Percentiles rank a stretch among this genome's conserved stretches.
Conservation (phyloP, 2,888 invertebrate species). For the Blastobasis lacticolella region DNA sequence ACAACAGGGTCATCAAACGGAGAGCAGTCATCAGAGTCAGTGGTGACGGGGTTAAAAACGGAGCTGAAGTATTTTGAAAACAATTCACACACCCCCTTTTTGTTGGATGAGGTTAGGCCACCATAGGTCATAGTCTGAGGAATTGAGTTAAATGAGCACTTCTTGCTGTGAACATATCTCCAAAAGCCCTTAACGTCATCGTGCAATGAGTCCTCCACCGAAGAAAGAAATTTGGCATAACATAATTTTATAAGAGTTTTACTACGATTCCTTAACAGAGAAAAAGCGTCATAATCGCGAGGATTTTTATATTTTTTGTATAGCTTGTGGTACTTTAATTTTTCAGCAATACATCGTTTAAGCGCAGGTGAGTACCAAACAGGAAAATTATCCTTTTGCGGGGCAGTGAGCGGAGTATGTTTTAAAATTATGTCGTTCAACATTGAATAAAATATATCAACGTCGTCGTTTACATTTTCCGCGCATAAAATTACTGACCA, state of each 20-base stretch:
- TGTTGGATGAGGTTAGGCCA: neutral
- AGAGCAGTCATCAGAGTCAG: neutral
- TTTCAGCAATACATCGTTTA: too few relatives aligned
- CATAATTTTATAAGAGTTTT: neutral
- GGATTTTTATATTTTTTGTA: too few relatives aligned
- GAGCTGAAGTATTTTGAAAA: neutral
- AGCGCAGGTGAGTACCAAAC: too few relatives aligned
- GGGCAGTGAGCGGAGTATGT: too few relatives aligned
- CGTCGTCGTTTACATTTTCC: too few relatives aligned
- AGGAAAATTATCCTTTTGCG: too few relatives aligned
- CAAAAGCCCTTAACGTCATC: constrained; percentile 2
- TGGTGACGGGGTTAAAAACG: neutral
- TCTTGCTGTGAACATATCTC: constrained; percentile 1
- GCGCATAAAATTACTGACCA: too few relatives aligned
- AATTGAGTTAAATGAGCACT: neutral
- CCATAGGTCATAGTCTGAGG: neutral
- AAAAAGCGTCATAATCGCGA: too few relatives aligned
- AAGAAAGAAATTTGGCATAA: neutral
- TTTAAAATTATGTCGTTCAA: too few relatives aligned
- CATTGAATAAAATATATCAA: too few relatives aligned
- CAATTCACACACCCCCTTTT: neutral
- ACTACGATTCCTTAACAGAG: too few relatives aligned
- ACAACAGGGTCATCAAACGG: neutral
- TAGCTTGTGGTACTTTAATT: too few relatives aligned
- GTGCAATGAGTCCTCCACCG: neutral